Percentiles rank a stretch among this genome's conserved stretches.
These are phyloP conservation scores for Sphinx pinastri DNA, from an alignment of 2,888 invertebrate species.

Conservation along the genomic window DNA sequence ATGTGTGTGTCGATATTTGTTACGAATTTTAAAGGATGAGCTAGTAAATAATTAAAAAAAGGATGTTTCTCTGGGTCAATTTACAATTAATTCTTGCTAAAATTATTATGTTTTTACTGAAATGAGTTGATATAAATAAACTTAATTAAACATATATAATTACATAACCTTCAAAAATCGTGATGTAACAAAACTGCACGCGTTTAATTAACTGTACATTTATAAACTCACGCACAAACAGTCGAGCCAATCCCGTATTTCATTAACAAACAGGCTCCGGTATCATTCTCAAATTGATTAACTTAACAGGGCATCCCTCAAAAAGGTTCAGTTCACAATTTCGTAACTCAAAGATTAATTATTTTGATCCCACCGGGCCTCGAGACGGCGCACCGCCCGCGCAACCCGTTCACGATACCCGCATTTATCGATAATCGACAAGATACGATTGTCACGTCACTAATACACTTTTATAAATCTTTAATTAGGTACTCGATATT, in stretches of 20 bases:
- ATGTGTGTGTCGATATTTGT: background rate
- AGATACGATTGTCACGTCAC: constrained; percentile 38
- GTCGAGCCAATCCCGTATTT: constrained; percentile 33
- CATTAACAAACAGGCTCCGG: constrained; percentile 47
- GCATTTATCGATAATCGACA: constrained; percentile 33
- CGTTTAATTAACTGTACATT: constrained; percentile 6
- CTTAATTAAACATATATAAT: background rate
- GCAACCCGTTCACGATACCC: constrained; percentile 44
- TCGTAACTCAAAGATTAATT: constrained; percentile 76
- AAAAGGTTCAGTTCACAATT: constrained; percentile 63
- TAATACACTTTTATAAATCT: constrained; percentile 29
- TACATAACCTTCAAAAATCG: too few relatives aligned
- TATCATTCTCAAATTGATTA: constrained; percentile 75
- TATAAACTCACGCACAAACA: constrained; percentile 21
- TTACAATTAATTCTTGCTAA: too few relatives aligned
- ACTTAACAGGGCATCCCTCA: constrained; percentile 57
- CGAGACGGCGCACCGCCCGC: constrained; percentile 51
- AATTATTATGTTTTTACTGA: background rate
- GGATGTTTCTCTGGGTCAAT: too few relatives aligned
- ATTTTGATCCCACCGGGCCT: constrained; percentile 66
- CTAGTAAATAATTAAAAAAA: background rate
- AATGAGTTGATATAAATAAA: background rate
- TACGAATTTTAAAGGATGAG: too few relatives aligned
- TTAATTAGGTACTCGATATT: constrained; percentile 27
- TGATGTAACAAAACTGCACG: background rate